phyloP scores from a whole-genome alignment of 2,113 vertebrate species.

The Pygoscelis adeliae region DNA sequence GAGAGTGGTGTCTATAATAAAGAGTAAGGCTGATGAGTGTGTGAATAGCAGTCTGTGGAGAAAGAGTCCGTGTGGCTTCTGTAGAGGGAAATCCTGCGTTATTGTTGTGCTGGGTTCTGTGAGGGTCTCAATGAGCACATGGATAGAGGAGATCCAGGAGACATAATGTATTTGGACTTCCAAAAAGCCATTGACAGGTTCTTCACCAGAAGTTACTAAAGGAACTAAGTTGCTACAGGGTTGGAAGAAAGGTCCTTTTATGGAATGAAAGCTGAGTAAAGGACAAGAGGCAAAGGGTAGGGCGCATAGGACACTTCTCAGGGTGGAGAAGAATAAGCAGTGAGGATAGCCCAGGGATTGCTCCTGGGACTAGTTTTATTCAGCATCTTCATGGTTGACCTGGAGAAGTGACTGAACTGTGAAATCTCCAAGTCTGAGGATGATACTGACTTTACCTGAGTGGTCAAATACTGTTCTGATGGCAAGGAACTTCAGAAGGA shows the following conservation, averaged over 20 bases:
- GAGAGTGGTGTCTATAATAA: neutral
- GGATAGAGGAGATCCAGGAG: neutral
- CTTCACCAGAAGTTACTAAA: neutral
- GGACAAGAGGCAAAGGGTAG: neutral
- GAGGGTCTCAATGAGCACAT: neutral
- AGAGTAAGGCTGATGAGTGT: neutral
- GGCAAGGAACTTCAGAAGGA: neutral
- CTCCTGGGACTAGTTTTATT: neutral
- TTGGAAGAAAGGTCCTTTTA: neutral
- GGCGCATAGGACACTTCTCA: rapidly evolving
- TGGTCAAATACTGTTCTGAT: neutral
- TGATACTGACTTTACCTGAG: neutral
- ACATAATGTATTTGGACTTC: neutral
- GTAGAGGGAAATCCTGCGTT: neutral
- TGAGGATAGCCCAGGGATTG: neutral
- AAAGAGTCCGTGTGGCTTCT: neutral
- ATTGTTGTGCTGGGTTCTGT: neutral
- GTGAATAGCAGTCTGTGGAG: neutral
- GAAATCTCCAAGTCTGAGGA: neutral
- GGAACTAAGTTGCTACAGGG: neutral
- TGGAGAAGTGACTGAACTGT: neutral
- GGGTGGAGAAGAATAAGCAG: neutral
- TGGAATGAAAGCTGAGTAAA: neutral
- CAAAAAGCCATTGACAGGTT: neutral
- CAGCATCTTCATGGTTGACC: neutral